These are phyloP conservation scores for Torymus tubicola DNA, from an alignment of 2,888 invertebrate genomes.

Conservation along the genomic window DNA sequence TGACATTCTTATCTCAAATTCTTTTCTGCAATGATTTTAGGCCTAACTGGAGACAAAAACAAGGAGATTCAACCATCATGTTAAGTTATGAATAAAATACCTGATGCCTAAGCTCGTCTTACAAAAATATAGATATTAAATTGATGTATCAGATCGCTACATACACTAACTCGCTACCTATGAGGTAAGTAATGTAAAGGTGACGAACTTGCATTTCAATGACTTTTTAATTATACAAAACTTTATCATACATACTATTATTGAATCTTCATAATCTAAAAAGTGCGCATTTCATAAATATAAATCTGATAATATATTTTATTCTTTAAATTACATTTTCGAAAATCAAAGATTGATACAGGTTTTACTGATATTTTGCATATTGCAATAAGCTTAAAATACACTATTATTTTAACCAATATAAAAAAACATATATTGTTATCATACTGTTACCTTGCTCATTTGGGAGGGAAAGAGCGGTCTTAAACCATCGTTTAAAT, in stretches of 20 bases:
- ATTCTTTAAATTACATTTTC: too few species aligned
- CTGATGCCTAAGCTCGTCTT: constrained; percentile 39
- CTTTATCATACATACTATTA: background rate
- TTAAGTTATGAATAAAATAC: constrained; percentile 33
- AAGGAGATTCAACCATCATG: constrained; percentile 35
- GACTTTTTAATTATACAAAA: constrained; percentile 1
- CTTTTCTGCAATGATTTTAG: constrained; percentile 55
- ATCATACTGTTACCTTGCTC: too few species aligned
- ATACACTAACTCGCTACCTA: constrained; percentile 17
- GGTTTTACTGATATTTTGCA: too few species aligned
- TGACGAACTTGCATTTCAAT: constrained; percentile 24
- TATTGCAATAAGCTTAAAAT: too few species aligned
- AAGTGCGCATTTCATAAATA: too few species aligned
- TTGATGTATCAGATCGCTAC: constrained; percentile 40
- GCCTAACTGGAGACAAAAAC: constrained; percentile 49
- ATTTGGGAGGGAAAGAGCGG: too few species aligned
- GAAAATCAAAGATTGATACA: too few species aligned
- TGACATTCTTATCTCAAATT: constrained; percentile 46
- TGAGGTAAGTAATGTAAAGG: constrained; percentile 47
- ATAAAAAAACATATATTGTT: too few species aligned
- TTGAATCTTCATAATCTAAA: too few species aligned
- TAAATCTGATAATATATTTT: too few species aligned
- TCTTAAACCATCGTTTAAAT: too few species aligned
- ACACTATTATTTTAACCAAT: too few species aligned
- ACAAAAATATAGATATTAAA: constrained; percentile 49